Percentiles rank a stretch among this genome's conserved stretches.
phyloP scores from a whole-genome alignment of 2,113 vertebrate genomes.

The Petromus typicus region DNA sequence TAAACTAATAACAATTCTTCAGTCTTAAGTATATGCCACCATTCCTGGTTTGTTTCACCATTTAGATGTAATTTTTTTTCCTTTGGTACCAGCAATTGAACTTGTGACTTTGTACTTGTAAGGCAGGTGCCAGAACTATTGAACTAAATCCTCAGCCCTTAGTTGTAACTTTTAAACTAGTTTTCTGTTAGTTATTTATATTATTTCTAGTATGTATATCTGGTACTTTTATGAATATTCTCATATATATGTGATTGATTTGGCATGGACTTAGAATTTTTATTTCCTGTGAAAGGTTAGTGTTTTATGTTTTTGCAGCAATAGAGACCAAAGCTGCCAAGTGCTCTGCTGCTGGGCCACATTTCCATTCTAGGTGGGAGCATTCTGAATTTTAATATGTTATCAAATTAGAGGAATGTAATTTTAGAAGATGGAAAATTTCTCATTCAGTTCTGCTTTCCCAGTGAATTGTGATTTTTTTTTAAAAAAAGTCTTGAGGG shows the following conservation, averaged over 20 bases:
- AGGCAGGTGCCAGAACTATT: too few relatives aligned
- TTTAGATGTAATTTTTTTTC: background rate
- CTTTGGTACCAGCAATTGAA: too few relatives aligned
- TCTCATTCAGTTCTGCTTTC: background rate
- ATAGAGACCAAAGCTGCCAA: background rate
- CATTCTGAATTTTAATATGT: conserved; percentile 44
- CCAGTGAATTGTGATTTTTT: background rate
- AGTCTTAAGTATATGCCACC: background rate
- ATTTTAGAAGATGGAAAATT: conserved; percentile 52
- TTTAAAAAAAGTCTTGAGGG: too few relatives aligned
- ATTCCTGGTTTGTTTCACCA: background rate
- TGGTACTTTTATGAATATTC: background rate
- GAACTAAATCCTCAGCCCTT: too few relatives aligned
- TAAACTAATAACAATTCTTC: background rate
- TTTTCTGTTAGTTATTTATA: background rate
- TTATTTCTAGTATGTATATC: conserved; percentile 42
- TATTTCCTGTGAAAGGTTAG: background rate
- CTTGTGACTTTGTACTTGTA: too few relatives aligned
- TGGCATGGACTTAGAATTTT: background rate
- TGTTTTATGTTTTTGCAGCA: background rate
- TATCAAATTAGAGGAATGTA: conserved; percentile 24
- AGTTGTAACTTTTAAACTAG: conserved; percentile 4
- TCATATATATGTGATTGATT: background rate
- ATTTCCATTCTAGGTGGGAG: background rate
- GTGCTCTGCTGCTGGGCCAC: background rate